Conservation (phyloP, 2,888 invertebrate genomes). For the Hemithea aestivaria region DNA sequence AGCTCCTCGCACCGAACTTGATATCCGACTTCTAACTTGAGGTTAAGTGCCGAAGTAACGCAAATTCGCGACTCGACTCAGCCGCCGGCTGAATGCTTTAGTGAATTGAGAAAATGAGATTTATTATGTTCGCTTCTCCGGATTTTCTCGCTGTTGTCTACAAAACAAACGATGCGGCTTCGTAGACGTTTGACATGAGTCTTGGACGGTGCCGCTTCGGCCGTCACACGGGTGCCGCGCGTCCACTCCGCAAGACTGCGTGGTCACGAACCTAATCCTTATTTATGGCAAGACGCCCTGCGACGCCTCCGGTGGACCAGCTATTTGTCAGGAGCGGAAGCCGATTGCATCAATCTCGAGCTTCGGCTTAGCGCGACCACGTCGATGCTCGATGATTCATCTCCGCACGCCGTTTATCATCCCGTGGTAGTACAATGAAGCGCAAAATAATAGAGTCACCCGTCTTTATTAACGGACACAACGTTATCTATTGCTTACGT, state of each 20-base stretch:
- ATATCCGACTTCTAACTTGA: conserved; percentile 67
- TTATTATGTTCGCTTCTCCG: conserved; percentile 32
- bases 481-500: conserved; percentile 48
- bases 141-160: conserved; percentile 35
- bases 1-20: conserved; percentile 62
- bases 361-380: conserved; percentile 51
- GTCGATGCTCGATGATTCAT: conserved; percentile 42
- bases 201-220: conserved; percentile 38
- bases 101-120: conserved; percentile 43
- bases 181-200: conserved; percentile 53
- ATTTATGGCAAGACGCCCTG: conserved; percentile 76
- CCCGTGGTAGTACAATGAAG: conserved; percentile 31
- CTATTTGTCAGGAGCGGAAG: conserved; percentile 67
- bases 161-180: conserved; percentile 49
- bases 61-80: conserved; percentile 61
- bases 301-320: conserved; percentile 68
- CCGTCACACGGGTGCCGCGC: conserved; percentile 47
- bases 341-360: conserved; percentile 67
- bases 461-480: conserved; percentile 48
- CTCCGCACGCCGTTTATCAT: conserved; percentile 40
- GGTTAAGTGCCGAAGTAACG: conserved; percentile 70
- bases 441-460: conserved; percentile 40
- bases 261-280: conserved; percentile 74
- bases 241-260: conserved; percentile 67
- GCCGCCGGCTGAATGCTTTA: conserved; percentile 34